A percentile compares a stretch with the other conserved stretches of the same genome.
These are phyloP conservation scores for Microplitis demolitor DNA, from an alignment of 1,140 invertebrate genomes.

Conservation along the genomic window DNA sequence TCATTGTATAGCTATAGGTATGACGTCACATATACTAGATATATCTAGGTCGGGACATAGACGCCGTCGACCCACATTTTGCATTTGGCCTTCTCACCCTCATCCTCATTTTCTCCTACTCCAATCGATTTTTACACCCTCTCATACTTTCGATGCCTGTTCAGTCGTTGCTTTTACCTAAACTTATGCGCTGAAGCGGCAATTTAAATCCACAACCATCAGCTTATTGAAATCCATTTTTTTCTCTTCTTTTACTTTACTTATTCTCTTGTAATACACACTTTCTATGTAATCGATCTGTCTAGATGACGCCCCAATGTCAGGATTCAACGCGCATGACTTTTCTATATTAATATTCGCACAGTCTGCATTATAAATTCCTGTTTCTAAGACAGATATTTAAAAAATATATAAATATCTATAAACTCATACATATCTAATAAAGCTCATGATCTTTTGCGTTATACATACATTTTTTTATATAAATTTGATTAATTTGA, in stretches of 20 bases:
- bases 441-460: too few relatives aligned
- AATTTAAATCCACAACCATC: constrained; percentile 21
- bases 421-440: too few relatives aligned
- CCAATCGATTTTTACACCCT: not conserved
- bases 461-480: too few relatives aligned
- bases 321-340: not conserved
- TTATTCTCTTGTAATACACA: not conserved
- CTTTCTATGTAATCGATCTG: not conserved
- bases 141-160: constrained; percentile 1
- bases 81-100: constrained; percentile 9
- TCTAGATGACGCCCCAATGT: not conserved
- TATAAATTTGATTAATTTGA: too few relatives aligned
- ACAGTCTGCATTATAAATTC: not conserved
- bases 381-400: too few relatives aligned
- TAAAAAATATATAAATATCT: too few relatives aligned
- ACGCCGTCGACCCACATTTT: constrained; percentile 50
- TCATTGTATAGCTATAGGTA: constrained; percentile 11
- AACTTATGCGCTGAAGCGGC: not conserved
- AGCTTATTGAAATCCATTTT: constrained; percentile 26
- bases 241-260: not conserved
- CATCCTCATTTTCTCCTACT: not conserved
- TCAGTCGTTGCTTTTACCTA: not conserved
- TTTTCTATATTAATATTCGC: not conserved
- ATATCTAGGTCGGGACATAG: constrained; percentile 54
- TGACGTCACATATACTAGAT: constrained; percentile 52